Conservation (phyloP, 2,797 vertebrate genomes). For the Lepus oiostolus region DNA sequence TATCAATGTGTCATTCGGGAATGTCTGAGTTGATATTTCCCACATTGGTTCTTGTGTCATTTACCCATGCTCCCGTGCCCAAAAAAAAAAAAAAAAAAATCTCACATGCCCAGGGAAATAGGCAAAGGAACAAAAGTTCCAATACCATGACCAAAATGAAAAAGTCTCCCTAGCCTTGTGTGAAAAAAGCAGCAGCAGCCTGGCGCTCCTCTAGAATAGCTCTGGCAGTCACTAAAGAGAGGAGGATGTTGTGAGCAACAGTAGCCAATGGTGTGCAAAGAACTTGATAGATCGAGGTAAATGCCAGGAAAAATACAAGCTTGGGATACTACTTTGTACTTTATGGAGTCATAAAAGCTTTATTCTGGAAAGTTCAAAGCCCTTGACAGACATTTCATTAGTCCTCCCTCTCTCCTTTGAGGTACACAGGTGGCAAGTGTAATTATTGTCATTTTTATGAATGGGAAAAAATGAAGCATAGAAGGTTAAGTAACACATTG, state of each 20-base stretch:
- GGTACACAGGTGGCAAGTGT: slow-evolving; percentile 75
- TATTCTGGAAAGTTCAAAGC: slow-evolving; percentile 76
- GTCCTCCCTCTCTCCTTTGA: slow-evolving; percentile 67
- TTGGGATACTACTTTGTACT: slow-evolving; percentile 62
- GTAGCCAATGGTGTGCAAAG: not conserved
- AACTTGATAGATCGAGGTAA: not conserved
- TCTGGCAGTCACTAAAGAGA: slow-evolving; percentile 18
- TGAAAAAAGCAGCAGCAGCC: not conserved
- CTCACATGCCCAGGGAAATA: slow-evolving; percentile 46
- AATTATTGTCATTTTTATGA: slow-evolving; percentile 79
- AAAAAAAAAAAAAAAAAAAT: slow-evolving; percentile 65
- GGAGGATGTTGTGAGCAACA: not conserved
- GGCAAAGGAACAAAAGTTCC: slow-evolving; percentile 7
- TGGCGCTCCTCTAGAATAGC: not conserved
- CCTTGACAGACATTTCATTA: slow-evolving; percentile 69
- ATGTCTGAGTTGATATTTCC: slow-evolving; percentile 81
- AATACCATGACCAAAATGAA: not conserved
- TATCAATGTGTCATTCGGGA: slow-evolving; percentile 86
- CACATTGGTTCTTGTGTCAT: slow-evolving; percentile 84
- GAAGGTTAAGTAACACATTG: not conserved
- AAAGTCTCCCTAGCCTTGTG: not conserved
- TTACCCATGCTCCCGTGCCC: slow-evolving; percentile 72
- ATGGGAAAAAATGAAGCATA: slow-evolving; percentile 34
- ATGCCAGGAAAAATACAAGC: slow-evolving; percentile 67
- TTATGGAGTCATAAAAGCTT: slow-evolving; percentile 71